These are phyloP conservation scores for Turnix velox DNA, from an alignment of 2,113 vertebrate genomes.

Conservation along the genomic window DNA sequence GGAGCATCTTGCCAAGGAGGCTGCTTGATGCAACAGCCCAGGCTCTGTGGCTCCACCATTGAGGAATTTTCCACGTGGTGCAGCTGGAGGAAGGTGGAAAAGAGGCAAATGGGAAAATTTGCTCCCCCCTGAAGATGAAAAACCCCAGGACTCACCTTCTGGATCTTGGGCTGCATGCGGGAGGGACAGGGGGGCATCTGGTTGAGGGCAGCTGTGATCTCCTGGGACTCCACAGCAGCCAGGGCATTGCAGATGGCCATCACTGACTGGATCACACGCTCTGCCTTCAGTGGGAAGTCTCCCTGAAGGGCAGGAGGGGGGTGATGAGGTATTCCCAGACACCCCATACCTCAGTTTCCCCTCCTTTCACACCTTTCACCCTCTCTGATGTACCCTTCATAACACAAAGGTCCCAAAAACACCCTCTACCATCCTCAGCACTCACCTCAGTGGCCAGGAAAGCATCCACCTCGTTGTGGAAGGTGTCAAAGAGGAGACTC, in stretches of 20 bases:
- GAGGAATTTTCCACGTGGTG: slow-evolving; percentile 10
- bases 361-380: not conserved
- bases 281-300: slow-evolving; percentile 83
- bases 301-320: slow-evolving; percentile 60
- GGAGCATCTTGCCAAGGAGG: not conserved
- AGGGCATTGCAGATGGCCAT: slow-evolving; percentile 92
- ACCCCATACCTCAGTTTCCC: not conserved
- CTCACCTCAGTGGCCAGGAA: slow-evolving; percentile 89
- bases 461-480: slow-evolving; percentile 90
- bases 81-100: not conserved
- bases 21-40: not conserved
- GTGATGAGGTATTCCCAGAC: accelerated
- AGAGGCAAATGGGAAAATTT: not conserved
- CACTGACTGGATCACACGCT: slow-evolving; percentile 91
- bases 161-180: slow-evolving; percentile 89
- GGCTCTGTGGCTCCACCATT: not conserved
- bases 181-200: slow-evolving; percentile 93
- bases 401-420: accelerated
- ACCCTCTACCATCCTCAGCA: not conserved
- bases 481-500: slow-evolving; percentile 91
- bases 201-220: slow-evolving; percentile 89
- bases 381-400: not conserved
- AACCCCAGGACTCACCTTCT: slow-evolving; percentile 80
- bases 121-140: no score
- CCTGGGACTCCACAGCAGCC: slow-evolving; percentile 87